phyloP scores from a whole-genome alignment of 2,113 vertebrate species.

The Chlorodrepanis virens region DNA sequence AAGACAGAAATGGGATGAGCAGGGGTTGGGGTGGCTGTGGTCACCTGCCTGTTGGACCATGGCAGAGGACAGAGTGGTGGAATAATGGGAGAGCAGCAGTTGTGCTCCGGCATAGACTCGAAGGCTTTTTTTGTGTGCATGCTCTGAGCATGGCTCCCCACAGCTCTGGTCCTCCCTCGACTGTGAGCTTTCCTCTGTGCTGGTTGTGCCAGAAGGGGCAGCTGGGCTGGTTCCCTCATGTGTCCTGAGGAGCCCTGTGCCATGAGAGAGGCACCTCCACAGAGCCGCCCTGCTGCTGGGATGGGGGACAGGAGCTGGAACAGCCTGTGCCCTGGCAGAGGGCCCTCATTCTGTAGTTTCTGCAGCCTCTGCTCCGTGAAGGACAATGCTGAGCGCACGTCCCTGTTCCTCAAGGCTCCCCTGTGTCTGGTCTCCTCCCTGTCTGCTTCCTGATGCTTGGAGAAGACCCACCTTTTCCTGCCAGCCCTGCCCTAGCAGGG shows the following conservation, averaged over 20 bases:
- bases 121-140: not conserved
- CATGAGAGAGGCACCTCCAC: not conserved
- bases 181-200: not conserved
- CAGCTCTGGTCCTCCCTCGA: not conserved
- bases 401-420: not conserved
- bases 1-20: not conserved
- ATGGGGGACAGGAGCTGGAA: not conserved
- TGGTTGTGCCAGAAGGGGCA: not conserved
- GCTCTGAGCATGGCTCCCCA: not conserved
- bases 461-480: slow-evolving; percentile 52
- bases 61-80: not conserved
- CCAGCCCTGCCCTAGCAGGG: not conserved
- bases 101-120: rapidly evolving
- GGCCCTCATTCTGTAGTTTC: rapidly evolving
- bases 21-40: too few species aligned
- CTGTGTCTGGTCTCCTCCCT: slow-evolving; percentile 14
- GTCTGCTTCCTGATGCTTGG: not conserved
- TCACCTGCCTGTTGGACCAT: rapidly evolving
- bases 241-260: not conserved
- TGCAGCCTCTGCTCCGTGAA: not conserved
- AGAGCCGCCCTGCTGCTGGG: not conserved
- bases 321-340: not conserved
- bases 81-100: not conserved
- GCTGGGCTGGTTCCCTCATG: not conserved
- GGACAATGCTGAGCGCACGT: not conserved